Percentiles rank a stretch among this genome's conserved stretches.
These are phyloP conservation scores for Propithecus deckenii DNA, from an alignment of 2,797 vertebrate species.

Conservation along the genomic window DNA sequence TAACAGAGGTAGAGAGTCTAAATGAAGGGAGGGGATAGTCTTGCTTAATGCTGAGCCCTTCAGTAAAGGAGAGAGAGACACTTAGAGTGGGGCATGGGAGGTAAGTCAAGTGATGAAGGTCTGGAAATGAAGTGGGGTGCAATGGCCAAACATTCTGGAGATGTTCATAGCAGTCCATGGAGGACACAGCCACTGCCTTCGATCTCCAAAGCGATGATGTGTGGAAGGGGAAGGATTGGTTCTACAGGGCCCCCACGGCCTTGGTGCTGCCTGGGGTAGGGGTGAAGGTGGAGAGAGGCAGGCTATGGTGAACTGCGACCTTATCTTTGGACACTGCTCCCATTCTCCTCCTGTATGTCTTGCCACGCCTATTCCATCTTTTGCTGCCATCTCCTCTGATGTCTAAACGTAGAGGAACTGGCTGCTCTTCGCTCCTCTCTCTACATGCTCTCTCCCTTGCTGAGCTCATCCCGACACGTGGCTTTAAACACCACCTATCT, in stretches of 20 bases:
- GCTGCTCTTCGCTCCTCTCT: not conserved
- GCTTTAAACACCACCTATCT: conserved; percentile 21
- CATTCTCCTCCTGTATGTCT: not conserved
- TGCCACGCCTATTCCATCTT: not conserved
- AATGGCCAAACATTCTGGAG: not conserved
- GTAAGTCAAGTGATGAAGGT: not conserved
- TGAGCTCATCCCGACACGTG: not conserved
- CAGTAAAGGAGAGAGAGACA: not conserved
- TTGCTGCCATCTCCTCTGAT: not conserved
- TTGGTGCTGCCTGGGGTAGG: not conserved
- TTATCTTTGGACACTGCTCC: not conserved
- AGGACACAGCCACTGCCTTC: not conserved
- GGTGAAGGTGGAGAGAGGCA: not conserved
- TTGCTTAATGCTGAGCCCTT: not conserved
- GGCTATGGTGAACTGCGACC: not conserved
- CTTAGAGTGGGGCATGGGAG: not conserved
- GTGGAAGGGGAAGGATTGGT: not conserved
- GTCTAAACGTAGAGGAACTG: not conserved
- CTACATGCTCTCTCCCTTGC: not conserved
- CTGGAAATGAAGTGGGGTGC: not conserved
- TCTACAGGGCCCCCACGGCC: not conserved
- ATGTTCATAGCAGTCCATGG: not conserved
- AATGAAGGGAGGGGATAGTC: not conserved
- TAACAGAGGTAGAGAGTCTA: not conserved
- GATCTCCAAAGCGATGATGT: not conserved